phyloP scores from a whole-genome alignment of 2,113 vertebrate species.

The Irena cyanogastra region DNA sequence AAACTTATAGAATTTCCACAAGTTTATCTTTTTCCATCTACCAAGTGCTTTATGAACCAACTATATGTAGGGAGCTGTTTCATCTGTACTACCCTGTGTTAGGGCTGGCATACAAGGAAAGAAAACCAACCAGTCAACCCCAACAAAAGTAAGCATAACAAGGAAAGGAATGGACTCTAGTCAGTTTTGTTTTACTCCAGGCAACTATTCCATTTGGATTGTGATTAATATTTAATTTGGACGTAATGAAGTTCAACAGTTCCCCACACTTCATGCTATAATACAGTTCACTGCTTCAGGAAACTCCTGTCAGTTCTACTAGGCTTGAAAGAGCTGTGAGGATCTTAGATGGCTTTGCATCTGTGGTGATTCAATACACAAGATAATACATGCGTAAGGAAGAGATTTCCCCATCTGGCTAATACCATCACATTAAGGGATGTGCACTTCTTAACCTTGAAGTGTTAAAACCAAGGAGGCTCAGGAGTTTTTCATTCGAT shows the following conservation, averaged over 20 bases:
- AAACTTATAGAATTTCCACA: background rate
- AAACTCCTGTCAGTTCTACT: background rate
- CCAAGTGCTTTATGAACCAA: background rate
- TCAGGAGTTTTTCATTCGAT: background rate
- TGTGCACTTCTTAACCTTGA: background rate
- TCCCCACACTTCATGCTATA: background rate
- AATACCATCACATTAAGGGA: background rate
- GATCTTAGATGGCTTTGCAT: background rate
- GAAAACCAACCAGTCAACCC: background rate
- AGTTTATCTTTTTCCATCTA: background rate
- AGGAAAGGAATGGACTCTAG: background rate
- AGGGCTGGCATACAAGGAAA: background rate
- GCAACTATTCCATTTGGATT: background rate
- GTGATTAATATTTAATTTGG: background rate
- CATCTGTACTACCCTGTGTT: background rate
- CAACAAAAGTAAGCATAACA: background rate
- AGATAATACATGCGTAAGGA: fast-evolving
- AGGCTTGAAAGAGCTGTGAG: background rate
- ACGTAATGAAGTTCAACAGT: background rate
- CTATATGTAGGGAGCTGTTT: background rate
- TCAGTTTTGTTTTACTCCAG: background rate
- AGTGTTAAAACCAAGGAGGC: background rate
- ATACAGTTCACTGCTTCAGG: background rate
- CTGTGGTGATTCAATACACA: background rate
- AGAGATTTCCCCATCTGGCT: background rate